Base-by-base conservation (phyloP, 2,888 invertebrate species). In the Folsomia manolachei region DNA sequence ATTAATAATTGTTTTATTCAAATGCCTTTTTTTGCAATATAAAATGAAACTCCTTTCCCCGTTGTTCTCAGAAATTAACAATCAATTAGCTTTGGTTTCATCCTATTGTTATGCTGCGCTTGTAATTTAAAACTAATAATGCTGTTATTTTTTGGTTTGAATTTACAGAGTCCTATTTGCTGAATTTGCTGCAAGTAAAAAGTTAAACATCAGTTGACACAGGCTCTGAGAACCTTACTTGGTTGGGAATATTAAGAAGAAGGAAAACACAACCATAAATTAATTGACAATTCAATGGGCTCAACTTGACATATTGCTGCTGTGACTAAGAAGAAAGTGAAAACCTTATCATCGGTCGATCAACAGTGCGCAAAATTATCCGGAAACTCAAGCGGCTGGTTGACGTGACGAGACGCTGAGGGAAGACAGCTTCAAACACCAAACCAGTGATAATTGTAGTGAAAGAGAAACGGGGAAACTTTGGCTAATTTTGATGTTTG, bases 291-390 rank as follows among this genome's bases (percentile, higher is more conserved):
- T 39, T 39, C 39, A 39, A 39, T 39, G 39, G 39, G 4, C 7
- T 4, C 39, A 39, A 14, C 14, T 39, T 39, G n/a, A n/a, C n/a
- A n/a, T n/a, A n/a, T 39, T 39, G 39, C 39, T 39, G 39, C 4
- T 4, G 7, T 39, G 39, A n/a, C n/a, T n/a, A 51, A 9, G 51
- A 56, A 56, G 56, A 56, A 56, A 56, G 56, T 56, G 56, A 56
- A 56, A 56, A 7, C 11, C 4, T 56, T 56, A 56, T 56, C 56
- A 56, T 39, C 39, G 39, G 56, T 56, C 21, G 56, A 56, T 56
- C 56, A 56, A 56, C 56, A 56, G 56, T 56, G 56, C 21, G 56
- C 19, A 56, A 56, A 56, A 14, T 51, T 51, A 18, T 56, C 56
- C 56, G 56, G 56, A 56, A 56, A 56, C 19, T 39, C 39, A 39